Conservation (phyloP, 2,888 invertebrate genomes). For the Xestoiulus laeticollis region DNA sequence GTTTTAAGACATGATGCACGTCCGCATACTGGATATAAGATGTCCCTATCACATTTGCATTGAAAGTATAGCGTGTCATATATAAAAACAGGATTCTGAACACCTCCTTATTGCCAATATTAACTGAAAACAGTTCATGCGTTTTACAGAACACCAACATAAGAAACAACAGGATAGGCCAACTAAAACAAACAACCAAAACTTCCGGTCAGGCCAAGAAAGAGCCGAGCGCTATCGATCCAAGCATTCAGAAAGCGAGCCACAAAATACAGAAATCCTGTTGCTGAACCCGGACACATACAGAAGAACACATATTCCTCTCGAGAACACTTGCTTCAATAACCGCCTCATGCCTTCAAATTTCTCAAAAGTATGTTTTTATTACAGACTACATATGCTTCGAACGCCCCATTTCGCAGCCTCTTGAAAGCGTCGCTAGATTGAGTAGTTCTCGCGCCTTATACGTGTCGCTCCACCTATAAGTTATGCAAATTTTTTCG, state of each 20-base stretch:
- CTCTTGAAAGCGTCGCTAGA: neutral
- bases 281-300: neutral
- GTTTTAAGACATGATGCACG: too few species aligned
- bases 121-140: too few species aligned
- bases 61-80: too few species aligned
- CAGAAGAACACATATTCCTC: neutral
- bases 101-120: too few species aligned
- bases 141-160: too few species aligned
- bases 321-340: neutral
- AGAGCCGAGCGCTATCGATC: neutral
- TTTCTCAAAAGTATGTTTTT: neutral
- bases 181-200: neutral
- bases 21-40: too few species aligned
- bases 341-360: neutral
- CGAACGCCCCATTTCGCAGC: neutral
- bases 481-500: neutral
- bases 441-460: neutral
- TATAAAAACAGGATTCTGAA: too few species aligned
- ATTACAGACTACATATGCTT: neutral
- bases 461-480: neutral
- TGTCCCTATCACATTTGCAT: too few species aligned
- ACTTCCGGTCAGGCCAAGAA: neutral
- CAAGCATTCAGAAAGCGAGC: neutral
- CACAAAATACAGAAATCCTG: neutral
- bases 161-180: too few species aligned